Percentiles rank a stretch among this genome's conserved stretches.
Conservation (phyloP, 2,113 vertebrate species). For the Trogon surrucura region DNA sequence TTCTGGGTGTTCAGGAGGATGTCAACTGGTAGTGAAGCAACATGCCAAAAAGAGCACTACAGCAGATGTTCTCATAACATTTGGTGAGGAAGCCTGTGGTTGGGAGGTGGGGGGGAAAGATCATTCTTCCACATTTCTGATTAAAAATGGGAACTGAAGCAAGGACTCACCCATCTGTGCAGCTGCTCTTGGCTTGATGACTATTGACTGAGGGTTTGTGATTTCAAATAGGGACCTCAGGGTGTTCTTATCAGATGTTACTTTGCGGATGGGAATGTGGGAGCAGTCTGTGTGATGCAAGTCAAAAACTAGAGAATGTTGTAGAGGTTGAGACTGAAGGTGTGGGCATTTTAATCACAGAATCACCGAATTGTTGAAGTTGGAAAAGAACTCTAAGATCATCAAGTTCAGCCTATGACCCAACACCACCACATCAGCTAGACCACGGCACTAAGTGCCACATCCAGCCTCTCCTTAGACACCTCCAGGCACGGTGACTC, state of each 20-base stretch:
- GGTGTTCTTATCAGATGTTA: neutral
- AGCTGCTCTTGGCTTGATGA: neutral
- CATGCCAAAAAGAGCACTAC: neutral
- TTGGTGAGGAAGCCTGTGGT: neutral
- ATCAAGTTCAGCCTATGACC: too few relatives aligned
- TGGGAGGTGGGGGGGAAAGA: neutral
- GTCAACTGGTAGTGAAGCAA: neutral
- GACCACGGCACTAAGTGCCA: too few relatives aligned
- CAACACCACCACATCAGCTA: too few relatives aligned
- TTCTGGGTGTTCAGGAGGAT: neutral
- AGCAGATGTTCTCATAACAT: neutral
- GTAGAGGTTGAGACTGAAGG: neutral
- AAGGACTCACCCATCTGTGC: neutral
- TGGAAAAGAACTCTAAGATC: too few relatives aligned
- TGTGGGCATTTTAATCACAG: neutral
- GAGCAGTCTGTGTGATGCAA: neutral
- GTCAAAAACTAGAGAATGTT: neutral
- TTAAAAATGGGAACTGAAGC: neutral
- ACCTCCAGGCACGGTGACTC: too few relatives aligned
- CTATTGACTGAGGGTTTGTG: neutral
- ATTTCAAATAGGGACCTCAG: neutral
- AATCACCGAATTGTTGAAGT: too few relatives aligned
- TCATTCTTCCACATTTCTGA: neutral
- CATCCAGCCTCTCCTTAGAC: too few relatives aligned
- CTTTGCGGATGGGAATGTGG: neutral